Conservation (phyloP, 2,113 vertebrate species). For the Macrotus californicus region DNA sequence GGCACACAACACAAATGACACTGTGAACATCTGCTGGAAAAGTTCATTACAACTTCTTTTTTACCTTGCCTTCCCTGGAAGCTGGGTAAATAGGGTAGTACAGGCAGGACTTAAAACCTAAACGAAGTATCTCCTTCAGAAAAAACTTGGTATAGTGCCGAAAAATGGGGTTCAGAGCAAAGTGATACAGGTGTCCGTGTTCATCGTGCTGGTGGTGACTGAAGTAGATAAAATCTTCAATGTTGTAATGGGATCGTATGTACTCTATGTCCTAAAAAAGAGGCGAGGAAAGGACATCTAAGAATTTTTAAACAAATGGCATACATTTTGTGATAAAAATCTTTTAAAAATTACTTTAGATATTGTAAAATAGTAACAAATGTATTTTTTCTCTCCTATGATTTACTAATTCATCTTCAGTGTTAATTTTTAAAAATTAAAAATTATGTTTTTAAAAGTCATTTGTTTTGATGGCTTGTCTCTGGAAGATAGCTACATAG, state of each 20-base stretch:
- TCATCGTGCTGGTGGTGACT: slow-evolving; percentile 84
- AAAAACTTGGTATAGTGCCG: slow-evolving; percentile 84
- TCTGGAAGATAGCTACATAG: not conserved
- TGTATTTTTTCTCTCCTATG: not conserved
- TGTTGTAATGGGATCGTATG: slow-evolving; percentile 87
- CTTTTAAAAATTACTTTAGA: not conserved
- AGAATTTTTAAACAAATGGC: not conserved
- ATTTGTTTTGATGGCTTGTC: not conserved
- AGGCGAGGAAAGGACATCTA: not conserved
- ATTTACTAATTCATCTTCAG: not conserved
- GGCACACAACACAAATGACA: not conserved
- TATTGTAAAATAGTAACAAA: not conserved
- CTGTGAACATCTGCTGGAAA: not conserved
- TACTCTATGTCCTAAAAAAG: slow-evolving; percentile 87
- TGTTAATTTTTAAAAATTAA: not conserved
- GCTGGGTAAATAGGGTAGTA: slow-evolving; percentile 85
- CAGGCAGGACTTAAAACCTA: slow-evolving; percentile 87
- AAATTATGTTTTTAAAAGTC: not conserved
- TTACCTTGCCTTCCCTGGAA: slow-evolving; percentile 80
- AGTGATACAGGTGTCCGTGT: slow-evolving; percentile 87
- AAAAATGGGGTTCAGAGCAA: slow-evolving; percentile 83
- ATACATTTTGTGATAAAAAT: not conserved
- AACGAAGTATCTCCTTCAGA: slow-evolving; percentile 90
- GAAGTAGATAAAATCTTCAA: slow-evolving; percentile 93
- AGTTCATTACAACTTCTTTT: not conserved